Evolutionary conservation across 2,113 vertebrate species (phyloP).

Genomic region (Ifrita kowaldi): DNA sequence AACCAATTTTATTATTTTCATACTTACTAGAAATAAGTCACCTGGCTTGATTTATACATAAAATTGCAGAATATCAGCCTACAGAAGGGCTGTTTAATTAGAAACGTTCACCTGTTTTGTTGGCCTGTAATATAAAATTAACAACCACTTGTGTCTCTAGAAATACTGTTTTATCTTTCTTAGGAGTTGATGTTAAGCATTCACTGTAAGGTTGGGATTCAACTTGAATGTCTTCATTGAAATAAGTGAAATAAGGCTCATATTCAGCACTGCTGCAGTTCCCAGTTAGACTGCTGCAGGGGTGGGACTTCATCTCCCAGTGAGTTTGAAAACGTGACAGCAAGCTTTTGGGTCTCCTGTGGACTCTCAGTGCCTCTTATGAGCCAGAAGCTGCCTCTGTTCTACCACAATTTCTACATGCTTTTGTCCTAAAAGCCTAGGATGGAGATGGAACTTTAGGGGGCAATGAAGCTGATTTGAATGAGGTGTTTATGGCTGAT

Average conservation of each 20-base stretch:
- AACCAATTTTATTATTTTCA: slow-evolving; percentile 33
- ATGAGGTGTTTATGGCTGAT: neutral
- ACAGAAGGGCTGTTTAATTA: neutral
- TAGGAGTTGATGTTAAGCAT: neutral
- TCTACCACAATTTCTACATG: neutral
- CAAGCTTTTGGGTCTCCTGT: neutral
- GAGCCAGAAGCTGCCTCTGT: neutral
- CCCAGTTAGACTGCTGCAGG: neutral
- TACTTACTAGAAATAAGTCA: slow-evolving; percentile 16
- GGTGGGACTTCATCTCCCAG: neutral
- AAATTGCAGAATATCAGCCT: neutral
- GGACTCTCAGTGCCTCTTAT: neutral
- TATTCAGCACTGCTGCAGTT: neutral
- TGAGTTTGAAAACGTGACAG: accelerated
- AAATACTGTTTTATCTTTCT: neutral
- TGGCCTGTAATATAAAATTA: neutral
- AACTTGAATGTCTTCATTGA: neutral
- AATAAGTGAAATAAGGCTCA: neutral
- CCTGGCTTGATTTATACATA: neutral
- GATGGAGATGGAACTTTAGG: neutral
- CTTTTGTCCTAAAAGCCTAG: neutral
- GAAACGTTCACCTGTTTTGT: neutral
- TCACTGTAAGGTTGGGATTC: neutral
- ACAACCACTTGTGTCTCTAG: neutral
- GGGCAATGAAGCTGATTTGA: neutral